Percentiles rank a stretch among this genome's conserved stretches.
These are phyloP conservation scores for Tinamus guttatus DNA, from an alignment of 2,113 vertebrate species.

Conservation along the genomic window DNA sequence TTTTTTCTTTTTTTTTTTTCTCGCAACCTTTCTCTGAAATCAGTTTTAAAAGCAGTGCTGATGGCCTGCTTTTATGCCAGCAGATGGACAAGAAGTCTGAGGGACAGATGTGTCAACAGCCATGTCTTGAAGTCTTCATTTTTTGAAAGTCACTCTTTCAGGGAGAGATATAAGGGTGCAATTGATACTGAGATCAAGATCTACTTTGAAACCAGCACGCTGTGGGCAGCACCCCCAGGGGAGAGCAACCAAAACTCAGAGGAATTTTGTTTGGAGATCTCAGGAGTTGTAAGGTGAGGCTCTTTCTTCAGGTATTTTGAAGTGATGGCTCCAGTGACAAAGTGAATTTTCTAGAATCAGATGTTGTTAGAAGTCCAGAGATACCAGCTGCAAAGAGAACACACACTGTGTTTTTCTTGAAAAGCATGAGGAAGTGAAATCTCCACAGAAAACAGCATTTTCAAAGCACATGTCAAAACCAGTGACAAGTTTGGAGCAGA, in stretches of 20 bases:
- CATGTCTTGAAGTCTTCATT: not conserved
- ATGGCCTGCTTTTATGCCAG: not conserved
- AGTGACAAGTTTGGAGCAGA: not conserved
- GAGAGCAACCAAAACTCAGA: not conserved
- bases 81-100: not conserved
- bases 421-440: not conserved
- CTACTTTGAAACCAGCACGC: slow-evolving; percentile 12
- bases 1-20: not conserved
- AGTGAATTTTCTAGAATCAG: not conserved
- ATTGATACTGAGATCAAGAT: not conserved
- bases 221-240: not conserved
- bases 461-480: not conserved
- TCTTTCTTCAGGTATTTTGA: not conserved
- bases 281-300: not conserved
- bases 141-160: not conserved
- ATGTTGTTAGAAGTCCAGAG: not conserved
- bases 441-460: not conserved
- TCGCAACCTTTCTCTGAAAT: slow-evolving; percentile 5
- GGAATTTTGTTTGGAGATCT: not conserved
- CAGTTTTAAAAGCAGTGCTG: not conserved
- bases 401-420: not conserved
- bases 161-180: not conserved
- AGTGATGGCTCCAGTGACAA: not conserved
- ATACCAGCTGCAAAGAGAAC: not conserved
- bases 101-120: not conserved